Evolutionary conservation across 2,888 invertebrate genomes (phyloP), one percentile per base, ranked within the genome.

Genomic region (Lepidocyrtoides sp.): DNA sequence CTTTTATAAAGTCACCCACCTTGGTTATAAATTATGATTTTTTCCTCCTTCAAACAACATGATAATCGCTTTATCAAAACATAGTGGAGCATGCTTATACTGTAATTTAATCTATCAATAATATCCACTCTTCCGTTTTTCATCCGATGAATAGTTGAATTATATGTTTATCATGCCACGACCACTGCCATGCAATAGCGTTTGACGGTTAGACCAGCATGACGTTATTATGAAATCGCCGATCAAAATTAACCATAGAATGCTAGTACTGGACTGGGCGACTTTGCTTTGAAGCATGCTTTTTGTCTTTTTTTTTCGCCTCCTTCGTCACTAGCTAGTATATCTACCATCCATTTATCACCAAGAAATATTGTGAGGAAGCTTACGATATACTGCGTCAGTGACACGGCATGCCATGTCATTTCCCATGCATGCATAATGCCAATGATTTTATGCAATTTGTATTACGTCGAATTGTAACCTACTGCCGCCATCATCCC

Each of bases 1-100:
- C 14, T 57, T 48, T 63, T 48, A 60, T 57, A 51, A 89, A 89
- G 29, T 89, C 75, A 89, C 36, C 89, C 89, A 90, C 89, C 89
- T 90, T 90, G 89, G 26, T 84, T 44, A 77, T 32, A 29, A 87
- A 48, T 77, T 77, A 66, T 84, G 17, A 66, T 83, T 83, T 83
- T 54, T 85, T 85, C 84, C 84, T 77, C 72, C 72, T 85, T 84
- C 77, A 77, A 41, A 72, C 20, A 41, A 32, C 54, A 29, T 44
- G 48, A 44, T 75, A 0, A 44, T 75, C 44, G n/a, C n/a, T n/a
- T n/a, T n/a, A 44, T 44, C 72, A 72, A 1, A 12, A 44, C 17
- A 44, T n/a, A 14, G 10, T 0, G 8, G 8, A 75, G 44, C 72
- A 44, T 75, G 44, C 36, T 69, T 41, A n/a, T 36, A n/a, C n/a